These are phyloP conservation scores for Pycnomerus fuliginosus DNA, from an alignment of 2,888 invertebrate genomes.

Conservation along the genomic window DNA sequence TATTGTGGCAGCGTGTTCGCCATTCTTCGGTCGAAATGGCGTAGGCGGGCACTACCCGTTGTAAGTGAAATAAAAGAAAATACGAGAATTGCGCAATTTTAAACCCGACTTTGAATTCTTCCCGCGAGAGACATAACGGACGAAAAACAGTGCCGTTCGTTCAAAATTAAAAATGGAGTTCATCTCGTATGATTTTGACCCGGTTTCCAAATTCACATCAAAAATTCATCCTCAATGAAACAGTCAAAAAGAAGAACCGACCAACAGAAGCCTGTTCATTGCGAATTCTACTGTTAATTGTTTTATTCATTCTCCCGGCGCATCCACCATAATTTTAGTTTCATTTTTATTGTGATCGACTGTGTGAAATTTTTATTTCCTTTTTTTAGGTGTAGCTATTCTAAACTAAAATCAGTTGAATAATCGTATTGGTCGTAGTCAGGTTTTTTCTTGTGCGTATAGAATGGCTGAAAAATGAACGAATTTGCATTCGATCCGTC, in stretches of 20 bases:
- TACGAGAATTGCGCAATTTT: slow-evolving; percentile 37
- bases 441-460: background rate
- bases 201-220: too few species aligned
- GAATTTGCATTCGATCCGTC: slow-evolving; percentile 23
- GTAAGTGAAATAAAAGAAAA: slow-evolving; percentile 35
- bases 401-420: background rate
- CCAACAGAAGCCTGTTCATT: too few species aligned
- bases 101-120: slow-evolving; percentile 38
- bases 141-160: slow-evolving; percentile 19
- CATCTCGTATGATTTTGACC: too few species aligned
- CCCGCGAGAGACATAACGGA: slow-evolving; percentile 29
- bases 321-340: slow-evolving; percentile 2
- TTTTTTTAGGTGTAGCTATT: background rate
- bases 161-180: too few species aligned
- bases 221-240: too few species aligned
- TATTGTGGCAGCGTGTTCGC: slow-evolving; percentile 15
- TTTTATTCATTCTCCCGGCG: too few species aligned
- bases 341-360: background rate
- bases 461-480: slow-evolving; percentile 15
- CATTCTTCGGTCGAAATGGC: slow-evolving; percentile 10
- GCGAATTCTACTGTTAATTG: too few species aligned
- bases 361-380: background rate
- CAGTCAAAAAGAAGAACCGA: too few species aligned
- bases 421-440: background rate
- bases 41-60: slow-evolving; percentile 19